Base-by-base conservation (phyloP, 2,113 vertebrate genomes). In the Salvelinus alpinus region DNA sequence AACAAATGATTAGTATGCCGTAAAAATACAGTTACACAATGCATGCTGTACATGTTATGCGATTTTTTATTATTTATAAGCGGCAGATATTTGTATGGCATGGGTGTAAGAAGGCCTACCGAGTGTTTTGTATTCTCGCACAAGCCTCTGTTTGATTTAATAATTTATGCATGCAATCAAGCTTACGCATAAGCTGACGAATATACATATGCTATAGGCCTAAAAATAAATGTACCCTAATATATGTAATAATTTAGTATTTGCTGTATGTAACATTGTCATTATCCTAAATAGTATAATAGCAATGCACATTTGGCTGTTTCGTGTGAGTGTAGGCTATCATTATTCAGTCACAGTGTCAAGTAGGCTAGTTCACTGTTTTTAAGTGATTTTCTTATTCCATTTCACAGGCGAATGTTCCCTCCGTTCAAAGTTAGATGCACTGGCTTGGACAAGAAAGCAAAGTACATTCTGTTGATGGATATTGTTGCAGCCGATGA, bases 361-460 rank as follows among this genome's bases (percentile, higher is more conserved):
- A 44, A 59, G 54, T 25, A 60, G 22, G 18, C 12, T 54, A 18
- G 14, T 48, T 5, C 12, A 51, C 1, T 38, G 71, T 64, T 67
- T 71, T 13, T 74, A 13, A 67, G 77, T 85, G 0, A 78, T 62
- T 74, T 25, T 13, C 84, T 31, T 73, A 44, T 73, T 47, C 9
- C 5, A 67, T 51, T 60, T 80, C 86, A 54, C 91, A 99, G 97
- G 92, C 93, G 98, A 92, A 99, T 99, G 98, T 99, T 99, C 73
- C 98, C 98, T 79, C 97, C 98, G 27, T 99, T 99, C 94, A 99
- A 99, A 97, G 97, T 99, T 86, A 95, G 98, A 80, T 98, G 97
- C 92, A 97, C 96, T 68, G 98, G 98, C 83, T 94, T 99, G 92
- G 97, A 99, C 94, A 99, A 99, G 91, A 99, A 99, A 90, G 97